phyloP scores from a whole-genome alignment of 2,888 invertebrate genomes.

The Nebria salina region DNA sequence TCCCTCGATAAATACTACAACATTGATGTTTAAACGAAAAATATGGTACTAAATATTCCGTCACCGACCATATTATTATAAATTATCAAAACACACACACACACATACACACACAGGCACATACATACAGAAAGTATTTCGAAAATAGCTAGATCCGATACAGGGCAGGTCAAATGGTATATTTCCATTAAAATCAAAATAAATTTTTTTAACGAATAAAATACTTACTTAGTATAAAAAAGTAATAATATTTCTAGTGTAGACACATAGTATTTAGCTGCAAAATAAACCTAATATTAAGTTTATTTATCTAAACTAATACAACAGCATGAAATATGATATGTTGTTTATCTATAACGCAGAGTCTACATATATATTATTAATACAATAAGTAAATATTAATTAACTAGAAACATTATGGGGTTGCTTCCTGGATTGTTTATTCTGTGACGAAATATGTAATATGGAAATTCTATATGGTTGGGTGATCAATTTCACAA shows the following conservation, averaged over 20 bases:
- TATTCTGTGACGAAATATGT: background rate
- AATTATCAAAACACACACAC: too few species aligned
- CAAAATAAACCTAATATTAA: background rate
- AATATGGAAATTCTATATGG: background rate
- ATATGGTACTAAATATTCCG: too few species aligned
- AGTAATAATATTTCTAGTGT: background rate
- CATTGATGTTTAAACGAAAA: background rate
- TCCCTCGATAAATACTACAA: background rate
- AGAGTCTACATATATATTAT: background rate
- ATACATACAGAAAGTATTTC: too few species aligned
- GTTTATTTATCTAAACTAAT: background rate
- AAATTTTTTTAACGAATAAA: too few species aligned
- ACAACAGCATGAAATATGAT: background rate
- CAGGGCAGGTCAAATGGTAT: too few species aligned
- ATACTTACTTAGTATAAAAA: too few species aligned
- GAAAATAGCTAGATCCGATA: too few species aligned
- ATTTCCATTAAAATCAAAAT: too few species aligned
- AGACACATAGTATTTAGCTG: background rate
- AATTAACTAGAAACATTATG: background rate
- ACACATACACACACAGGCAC: too few species aligned
- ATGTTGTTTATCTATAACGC: background rate
- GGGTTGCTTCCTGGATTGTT: background rate
- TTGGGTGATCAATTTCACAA: background rate
- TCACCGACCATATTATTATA: too few species aligned
- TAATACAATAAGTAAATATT: background rate